phyloP scores from a whole-genome alignment of 1,140 invertebrate genomes.

The Sarcophaga peregrina region DNA sequence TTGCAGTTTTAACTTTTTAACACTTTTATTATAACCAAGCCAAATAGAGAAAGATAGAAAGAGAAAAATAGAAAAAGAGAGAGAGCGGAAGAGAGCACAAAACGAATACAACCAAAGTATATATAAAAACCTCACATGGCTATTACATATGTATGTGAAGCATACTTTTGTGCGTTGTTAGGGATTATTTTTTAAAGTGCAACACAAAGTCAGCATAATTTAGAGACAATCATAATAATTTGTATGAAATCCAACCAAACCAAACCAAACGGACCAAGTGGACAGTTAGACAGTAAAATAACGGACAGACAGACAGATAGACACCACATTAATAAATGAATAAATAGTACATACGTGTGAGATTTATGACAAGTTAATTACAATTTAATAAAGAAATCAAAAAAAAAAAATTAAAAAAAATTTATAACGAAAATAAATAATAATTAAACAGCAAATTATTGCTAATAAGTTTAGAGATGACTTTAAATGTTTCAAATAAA shows the following conservation, averaged over 20 bases:
- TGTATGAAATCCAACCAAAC: not conserved
- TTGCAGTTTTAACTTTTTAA: conserved; percentile 24
- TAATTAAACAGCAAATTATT: too few relatives aligned
- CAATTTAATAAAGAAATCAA: conserved; percentile 11
- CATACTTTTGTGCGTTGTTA: not conserved
- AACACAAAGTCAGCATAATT: conserved; percentile 26
- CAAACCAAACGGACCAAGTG: not conserved
- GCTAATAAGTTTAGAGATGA: too few relatives aligned
- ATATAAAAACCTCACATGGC: too few relatives aligned
- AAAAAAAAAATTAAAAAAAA: not conserved
- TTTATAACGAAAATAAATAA: too few relatives aligned
- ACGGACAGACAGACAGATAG: not conserved
- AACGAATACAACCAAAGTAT: too few relatives aligned
- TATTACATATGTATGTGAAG: not conserved
- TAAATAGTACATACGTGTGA: conserved; percentile 30
- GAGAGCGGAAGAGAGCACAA: too few relatives aligned
- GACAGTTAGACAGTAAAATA: not conserved
- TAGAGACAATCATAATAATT: conserved; percentile 21
- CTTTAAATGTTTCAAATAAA: too few relatives aligned
- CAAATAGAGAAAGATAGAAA: too few relatives aligned
- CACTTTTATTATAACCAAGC: not conserved
- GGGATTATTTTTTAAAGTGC: not conserved
- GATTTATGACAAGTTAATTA: conserved; percentile 40
- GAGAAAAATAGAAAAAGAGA: too few relatives aligned
- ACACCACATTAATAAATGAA: conserved; percentile 25